Evolutionary conservation across 2,113 vertebrate genomes (phyloP).

Genomic region (Lophochroa leadbeateri): DNA sequence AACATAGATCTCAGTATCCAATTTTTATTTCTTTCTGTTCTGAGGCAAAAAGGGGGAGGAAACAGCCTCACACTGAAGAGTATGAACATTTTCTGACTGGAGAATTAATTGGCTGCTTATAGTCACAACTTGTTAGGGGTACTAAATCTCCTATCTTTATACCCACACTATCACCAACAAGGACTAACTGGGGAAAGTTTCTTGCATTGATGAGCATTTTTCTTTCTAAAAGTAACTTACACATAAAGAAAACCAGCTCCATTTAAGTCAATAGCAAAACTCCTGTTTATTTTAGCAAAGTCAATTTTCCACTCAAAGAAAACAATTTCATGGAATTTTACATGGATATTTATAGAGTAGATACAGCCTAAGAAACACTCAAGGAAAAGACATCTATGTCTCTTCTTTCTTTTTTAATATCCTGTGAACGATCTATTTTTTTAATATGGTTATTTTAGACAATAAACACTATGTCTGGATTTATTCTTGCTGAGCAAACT

Average conservation of each 20-base stretch:
- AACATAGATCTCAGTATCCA: neutral
- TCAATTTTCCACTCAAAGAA: neutral
- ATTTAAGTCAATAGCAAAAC: neutral
- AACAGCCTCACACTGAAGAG: neutral
- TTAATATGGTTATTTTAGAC: neutral
- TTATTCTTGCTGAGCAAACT: neutral
- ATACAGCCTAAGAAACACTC: neutral
- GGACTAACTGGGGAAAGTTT: neutral
- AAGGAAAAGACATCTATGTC: neutral
- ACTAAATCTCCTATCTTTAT: neutral
- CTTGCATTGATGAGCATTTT: neutral
- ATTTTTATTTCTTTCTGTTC: neutral
- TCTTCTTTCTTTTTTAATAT: neutral
- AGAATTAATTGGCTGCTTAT: neutral
- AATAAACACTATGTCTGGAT: neutral
- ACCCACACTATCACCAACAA: neutral
- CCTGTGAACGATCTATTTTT: neutral
- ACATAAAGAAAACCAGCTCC: neutral
- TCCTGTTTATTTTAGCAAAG: neutral
- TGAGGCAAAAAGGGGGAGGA: neutral
- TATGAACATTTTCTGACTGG: neutral
- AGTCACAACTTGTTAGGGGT: neutral
- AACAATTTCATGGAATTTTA: constrained; percentile 5
- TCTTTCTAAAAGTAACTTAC: neutral
- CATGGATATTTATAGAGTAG: neutral